Evolutionary conservation across 2,888 invertebrate genomes (phyloP).

Genomic region (Caradrina clavipalpis): DNA sequence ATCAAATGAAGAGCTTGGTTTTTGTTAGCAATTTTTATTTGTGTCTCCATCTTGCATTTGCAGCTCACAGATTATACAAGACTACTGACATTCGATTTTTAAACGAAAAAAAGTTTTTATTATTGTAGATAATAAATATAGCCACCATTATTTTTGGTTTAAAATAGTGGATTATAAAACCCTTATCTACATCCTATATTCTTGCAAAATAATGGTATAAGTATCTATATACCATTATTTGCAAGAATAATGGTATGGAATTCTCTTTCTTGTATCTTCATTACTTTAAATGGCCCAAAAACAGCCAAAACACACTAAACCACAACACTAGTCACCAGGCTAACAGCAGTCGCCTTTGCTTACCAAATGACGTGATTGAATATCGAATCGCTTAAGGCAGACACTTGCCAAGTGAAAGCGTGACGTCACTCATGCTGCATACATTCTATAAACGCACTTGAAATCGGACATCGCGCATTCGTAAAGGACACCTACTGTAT

Average conservation of each 20-base stretch:
- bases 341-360: constrained; percentile 31
- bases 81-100: not conserved
- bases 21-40: constrained; percentile 13
- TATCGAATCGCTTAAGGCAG: constrained; percentile 59
- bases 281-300: not conserved
- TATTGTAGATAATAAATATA: no score
- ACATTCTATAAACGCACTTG: constrained; percentile 62
- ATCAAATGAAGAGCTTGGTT: constrained; percentile 7
- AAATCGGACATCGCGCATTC: constrained; percentile 58
- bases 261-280: no score
- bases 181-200: no score
- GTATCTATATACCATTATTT: no score
- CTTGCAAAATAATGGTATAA: no score
- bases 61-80: not conserved
- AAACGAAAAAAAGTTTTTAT: no score
- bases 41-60: constrained; percentile 5
- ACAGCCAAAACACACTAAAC: not conserved
- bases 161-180: no score
- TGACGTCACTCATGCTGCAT: constrained; percentile 64
- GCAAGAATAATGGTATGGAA: no score
- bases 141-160: no score
- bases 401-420: constrained; percentile 68
- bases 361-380: constrained; percentile 63
- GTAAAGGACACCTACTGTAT: constrained; percentile 52
- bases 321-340: constrained; percentile 15